These are phyloP conservation scores for Pyralis farinalis DNA, from an alignment of 2,888 invertebrate genomes.

Conservation along the genomic window DNA sequence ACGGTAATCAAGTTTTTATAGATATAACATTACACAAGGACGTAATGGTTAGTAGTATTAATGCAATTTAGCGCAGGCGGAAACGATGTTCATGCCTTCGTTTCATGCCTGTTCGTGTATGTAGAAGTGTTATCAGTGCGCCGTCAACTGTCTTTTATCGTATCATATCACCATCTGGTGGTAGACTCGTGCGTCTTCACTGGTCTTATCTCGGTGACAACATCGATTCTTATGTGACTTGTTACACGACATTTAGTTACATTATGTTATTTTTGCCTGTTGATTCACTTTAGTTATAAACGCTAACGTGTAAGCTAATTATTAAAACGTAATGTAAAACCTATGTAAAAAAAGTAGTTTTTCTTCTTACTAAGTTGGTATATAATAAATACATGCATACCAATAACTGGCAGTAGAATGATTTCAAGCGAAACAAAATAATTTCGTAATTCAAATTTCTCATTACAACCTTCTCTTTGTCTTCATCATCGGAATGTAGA, in stretches of 20 bases:
- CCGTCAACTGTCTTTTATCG: conserved; percentile 14
- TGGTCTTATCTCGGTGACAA: background rate
- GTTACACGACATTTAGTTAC: background rate
- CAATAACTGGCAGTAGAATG: too few relatives aligned
- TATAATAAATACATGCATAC: too few relatives aligned
- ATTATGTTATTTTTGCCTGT: background rate
- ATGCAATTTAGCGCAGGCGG: conserved; percentile 16
- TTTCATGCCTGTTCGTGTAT: conserved; percentile 16
- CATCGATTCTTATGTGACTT: too few relatives aligned
- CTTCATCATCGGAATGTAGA: background rate
- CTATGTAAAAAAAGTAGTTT: too few relatives aligned
- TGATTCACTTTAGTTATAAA: too few relatives aligned
- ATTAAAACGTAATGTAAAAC: too few relatives aligned
- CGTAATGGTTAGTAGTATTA: conserved; percentile 9
- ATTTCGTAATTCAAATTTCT: too few relatives aligned
- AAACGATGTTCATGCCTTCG: conserved; percentile 11
- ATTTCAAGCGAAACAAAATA: too few relatives aligned
- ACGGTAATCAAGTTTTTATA: conserved; percentile 12
- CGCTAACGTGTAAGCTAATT: too few relatives aligned
- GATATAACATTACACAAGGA: conserved; percentile 13
- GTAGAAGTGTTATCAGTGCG: conserved; percentile 26
- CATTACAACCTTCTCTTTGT: background rate
- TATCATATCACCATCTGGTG: background rate
- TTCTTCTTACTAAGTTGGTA: too few relatives aligned
- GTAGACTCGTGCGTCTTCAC: background rate